phyloP scores from a whole-genome alignment of 2,888 invertebrate species.

The Drosophila phalerata region DNA sequence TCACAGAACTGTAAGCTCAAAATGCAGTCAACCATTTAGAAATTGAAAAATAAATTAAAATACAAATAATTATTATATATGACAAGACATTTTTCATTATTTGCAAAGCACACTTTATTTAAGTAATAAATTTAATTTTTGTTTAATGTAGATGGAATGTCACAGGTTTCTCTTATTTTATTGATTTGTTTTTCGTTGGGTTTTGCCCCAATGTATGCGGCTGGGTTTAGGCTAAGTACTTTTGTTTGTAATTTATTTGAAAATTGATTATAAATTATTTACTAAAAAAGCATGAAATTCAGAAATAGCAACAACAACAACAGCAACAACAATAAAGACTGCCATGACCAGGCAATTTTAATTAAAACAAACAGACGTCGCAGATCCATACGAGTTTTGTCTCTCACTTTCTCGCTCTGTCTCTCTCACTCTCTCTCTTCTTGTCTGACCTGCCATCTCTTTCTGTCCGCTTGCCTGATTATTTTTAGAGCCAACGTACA shows the following conservation, averaged over 20 bases:
- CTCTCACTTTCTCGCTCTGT: neutral
- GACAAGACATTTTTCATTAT: neutral
- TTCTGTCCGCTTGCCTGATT: slow-evolving; percentile 35
- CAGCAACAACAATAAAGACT: slow-evolving; percentile 12
- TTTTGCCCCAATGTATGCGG: slow-evolving; percentile 18
- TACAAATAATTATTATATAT: neutral
- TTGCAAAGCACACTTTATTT: neutral
- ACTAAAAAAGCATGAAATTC: slow-evolving; percentile 52
- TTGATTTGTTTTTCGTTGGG: neutral
- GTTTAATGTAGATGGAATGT: neutral
- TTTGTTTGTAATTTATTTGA: slow-evolving; percentile 70
- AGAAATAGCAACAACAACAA: slow-evolving; percentile 15
- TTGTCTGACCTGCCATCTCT: neutral
- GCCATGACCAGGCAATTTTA: slow-evolving; percentile 56
- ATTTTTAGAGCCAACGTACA: slow-evolving; percentile 54
- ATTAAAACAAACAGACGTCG: slow-evolving; percentile 67
- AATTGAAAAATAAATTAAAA: neutral
- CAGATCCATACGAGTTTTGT: slow-evolving; percentile 10
- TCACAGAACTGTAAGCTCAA: slow-evolving; percentile 8
- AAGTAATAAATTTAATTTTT: neutral
- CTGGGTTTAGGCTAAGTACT: slow-evolving; percentile 46
- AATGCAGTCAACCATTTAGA: slow-evolving; percentile 9
- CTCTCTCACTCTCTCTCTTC: neutral
- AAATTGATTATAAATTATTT: slow-evolving; percentile 73
- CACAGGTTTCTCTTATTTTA: neutral